Evolutionary conservation across 2,888 invertebrate genomes (phyloP).

Genomic region (Seira ritae): DNA sequence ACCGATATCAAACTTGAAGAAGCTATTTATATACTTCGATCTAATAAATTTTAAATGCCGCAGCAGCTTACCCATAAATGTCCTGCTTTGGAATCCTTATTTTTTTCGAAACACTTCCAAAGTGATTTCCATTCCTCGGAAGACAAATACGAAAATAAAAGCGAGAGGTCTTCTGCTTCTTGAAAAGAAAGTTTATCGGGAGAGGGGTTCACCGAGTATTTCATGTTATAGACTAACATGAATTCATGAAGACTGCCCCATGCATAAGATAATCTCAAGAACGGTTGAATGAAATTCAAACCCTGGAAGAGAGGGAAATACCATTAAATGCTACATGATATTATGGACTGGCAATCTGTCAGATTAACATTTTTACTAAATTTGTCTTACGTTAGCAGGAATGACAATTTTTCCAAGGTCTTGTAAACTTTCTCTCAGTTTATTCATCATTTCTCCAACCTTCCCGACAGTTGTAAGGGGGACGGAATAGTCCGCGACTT

Average conservation of each 20-base stretch:
- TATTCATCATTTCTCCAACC: constrained; percentile 64
- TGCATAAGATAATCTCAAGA: constrained; percentile 63
- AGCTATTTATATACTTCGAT: too few species aligned
- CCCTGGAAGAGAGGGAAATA: constrained; percentile 52
- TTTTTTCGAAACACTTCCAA: constrained; percentile 15
- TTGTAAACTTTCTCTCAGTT: constrained; percentile 58
- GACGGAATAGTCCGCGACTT: constrained; percentile 66
- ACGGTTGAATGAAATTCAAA: constrained; percentile 38
- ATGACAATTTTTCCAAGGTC: constrained; percentile 34
- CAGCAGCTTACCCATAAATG: not conserved
- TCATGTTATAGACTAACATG: constrained; percentile 61
- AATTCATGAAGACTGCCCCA: constrained; percentile 69
- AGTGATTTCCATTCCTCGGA: constrained; percentile 27
- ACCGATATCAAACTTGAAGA: too few species aligned
- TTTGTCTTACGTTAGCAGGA: constrained; percentile 22
- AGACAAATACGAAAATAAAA: constrained; percentile 34
- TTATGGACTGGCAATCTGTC: constrained; percentile 39
- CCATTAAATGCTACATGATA: not conserved
- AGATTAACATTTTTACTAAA: too few species aligned
- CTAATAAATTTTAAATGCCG: too few species aligned
- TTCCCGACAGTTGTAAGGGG: constrained; percentile 62
- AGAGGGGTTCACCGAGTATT: constrained; percentile 22
- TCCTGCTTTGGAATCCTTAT: not conserved
- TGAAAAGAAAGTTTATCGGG: not conserved
- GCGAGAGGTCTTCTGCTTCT: constrained; percentile 37